Base-by-base conservation (phyloP, 1,140 invertebrate genomes). In the Drosophila melanica region DNA sequence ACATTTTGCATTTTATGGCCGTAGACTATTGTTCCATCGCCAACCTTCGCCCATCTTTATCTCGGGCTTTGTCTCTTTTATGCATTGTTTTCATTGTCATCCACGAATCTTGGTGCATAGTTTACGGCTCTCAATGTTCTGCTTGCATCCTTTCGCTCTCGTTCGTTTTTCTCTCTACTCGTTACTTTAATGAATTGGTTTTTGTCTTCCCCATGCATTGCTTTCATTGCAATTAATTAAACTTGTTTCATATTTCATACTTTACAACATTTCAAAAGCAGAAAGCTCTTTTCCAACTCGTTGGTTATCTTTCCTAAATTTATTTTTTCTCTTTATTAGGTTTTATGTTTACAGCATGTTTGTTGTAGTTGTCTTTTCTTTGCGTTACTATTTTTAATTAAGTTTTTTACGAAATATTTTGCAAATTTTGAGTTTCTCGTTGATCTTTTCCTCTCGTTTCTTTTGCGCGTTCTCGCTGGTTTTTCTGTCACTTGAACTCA, bases 1-100 rank as follows among this genome's bases (percentile, higher is more conserved):
- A 74, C 84, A 76, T 79, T 89, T 69, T 86, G 72, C 68, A 79
- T 86, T 87, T 87, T 87, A 87, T 75, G 65, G 57, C 84, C 42
- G 41, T 55, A 63, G 57, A 70, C 45, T 59, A 44, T 50, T 57
- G 68, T 37, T 63, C 39, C 20, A 23, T 55, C 42, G 44, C 59
- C 48, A 33, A 47, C 14, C 30, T 50, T 30, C n/a, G 20, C 37
- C 8, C 14, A 10, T 33, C 12, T 60, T 27, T 48, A 7, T 23
- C 27, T 27, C 44, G 12, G n/a, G 11, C 12, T 44, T 12, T 33
- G 39, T 39, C 64, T 39, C 51, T 59, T 70, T 62, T 63, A 60
- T 66, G 60, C 45, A 47, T 45, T 69, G 47, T 70, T 67, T 86
- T 44, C 53, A 55, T 50, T 64, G 66, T 35, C 51, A 86, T 81